Evolutionary conservation across 2,113 vertebrate species (phyloP).

Genomic region (Cephalopterus ornatus): DNA sequence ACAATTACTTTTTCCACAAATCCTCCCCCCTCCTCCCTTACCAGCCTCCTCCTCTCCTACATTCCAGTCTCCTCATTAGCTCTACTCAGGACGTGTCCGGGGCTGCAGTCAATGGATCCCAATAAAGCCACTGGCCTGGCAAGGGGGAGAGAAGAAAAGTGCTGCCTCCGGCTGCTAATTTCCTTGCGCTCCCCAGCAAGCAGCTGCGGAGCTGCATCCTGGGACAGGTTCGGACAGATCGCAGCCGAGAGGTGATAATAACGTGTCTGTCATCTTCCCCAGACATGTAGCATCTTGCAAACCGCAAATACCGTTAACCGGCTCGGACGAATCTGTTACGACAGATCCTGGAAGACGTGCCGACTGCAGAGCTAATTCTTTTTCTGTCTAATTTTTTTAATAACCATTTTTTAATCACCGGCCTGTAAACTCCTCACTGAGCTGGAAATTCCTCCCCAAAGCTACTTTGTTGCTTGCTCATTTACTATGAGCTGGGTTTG

Average conservation of each 20-base stretch:
- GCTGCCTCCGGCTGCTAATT: constrained; percentile 74
- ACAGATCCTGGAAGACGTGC: constrained; percentile 72
- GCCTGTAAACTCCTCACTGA: neutral
- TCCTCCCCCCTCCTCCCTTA: neutral
- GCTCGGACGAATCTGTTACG: constrained; percentile 81
- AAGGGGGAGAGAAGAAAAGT: constrained; percentile 12
- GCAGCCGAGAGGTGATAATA: constrained; percentile 89
- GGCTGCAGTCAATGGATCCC: constrained; percentile 66
- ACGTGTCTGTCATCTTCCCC: constrained; percentile 86
- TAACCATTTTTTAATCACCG: constrained; percentile 40
- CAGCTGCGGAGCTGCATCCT: constrained; percentile 74
- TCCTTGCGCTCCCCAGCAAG: constrained; percentile 61
- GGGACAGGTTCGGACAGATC: constrained; percentile 86
- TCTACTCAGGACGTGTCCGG: constrained; percentile 53
- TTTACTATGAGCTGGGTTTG: neutral
- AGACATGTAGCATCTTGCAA: constrained; percentile 87
- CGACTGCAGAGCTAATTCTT: neutral
- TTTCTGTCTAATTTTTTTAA: constrained; percentile 40
- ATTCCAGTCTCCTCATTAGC: constrained; percentile 70
- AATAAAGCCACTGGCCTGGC: constrained; percentile 60
- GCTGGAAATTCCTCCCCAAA: neutral
- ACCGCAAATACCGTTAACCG: constrained; percentile 89
- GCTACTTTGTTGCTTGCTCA: neutral
- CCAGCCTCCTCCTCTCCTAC: neutral
- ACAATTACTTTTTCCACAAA: constrained; percentile 64